Evolutionary conservation across 2,888 invertebrate genomes (phyloP).

Genomic region (Ormia ochracea): DNA sequence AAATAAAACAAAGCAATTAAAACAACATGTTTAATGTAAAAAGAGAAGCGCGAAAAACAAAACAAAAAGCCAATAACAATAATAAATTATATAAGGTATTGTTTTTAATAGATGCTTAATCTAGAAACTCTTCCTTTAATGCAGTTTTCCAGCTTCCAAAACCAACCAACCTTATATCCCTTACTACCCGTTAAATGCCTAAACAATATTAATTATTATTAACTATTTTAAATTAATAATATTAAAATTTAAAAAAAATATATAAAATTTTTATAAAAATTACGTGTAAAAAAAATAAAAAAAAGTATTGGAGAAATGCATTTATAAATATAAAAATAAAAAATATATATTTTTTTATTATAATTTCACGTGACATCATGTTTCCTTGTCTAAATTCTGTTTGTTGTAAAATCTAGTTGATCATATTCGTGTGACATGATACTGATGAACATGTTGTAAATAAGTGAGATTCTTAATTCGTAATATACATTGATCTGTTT

Average conservation of each 20-base stretch:
- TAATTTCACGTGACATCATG: constrained; percentile 24
- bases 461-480: constrained; percentile 29
- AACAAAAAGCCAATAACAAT: constrained; percentile 29
- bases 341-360: constrained; percentile 29
- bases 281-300: constrained; percentile 3
- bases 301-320: constrained; percentile 63
- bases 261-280: constrained; percentile 54
- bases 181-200: constrained; percentile 42
- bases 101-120: constrained; percentile 55
- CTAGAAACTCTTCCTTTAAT: constrained; percentile 41
- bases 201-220: constrained; percentile 59
- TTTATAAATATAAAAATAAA: constrained; percentile 55
- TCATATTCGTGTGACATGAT: not conserved
- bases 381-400: constrained; percentile 18
- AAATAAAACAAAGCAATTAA: constrained; percentile 38
- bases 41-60: constrained; percentile 34
- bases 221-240: constrained; percentile 59
- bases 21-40: constrained; percentile 49
- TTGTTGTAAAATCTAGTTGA: not conserved
- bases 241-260: constrained; percentile 54
- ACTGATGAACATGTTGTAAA: constrained; percentile 42
- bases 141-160: constrained; percentile 19
- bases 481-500: not conserved
- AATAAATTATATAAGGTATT: constrained; percentile 31
- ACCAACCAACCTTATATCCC: constrained; percentile 16